Conservation (phyloP, 2,888 invertebrate genomes). For the Ectemnius continuus region DNA sequence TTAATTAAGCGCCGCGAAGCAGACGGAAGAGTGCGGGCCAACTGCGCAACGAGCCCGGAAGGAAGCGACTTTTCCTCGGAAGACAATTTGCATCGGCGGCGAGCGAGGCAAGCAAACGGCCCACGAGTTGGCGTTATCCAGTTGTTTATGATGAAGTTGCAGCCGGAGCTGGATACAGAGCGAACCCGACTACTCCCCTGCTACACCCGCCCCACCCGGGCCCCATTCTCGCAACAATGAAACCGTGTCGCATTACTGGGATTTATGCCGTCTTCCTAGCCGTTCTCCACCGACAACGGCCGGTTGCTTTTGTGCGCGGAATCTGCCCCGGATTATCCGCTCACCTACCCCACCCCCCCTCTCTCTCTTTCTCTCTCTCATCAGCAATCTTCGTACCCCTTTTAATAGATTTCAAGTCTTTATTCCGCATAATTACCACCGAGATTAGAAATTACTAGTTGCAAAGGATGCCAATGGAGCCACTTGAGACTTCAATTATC, state of each 20-base stretch:
- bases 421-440: constrained; percentile 4
- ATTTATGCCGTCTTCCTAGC: constrained; percentile 1
- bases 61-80: constrained; percentile 4
- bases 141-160: no score
- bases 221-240: neutral
- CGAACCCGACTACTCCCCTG: no score
- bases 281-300: neutral
- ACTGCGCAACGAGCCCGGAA: neutral
- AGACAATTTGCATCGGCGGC: constrained; percentile 12
- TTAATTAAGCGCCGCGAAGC: constrained; percentile 35
- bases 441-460: neutral
- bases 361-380: no score
- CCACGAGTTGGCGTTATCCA: no score
- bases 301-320: neutral
- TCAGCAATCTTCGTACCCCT: neutral
- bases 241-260: constrained; percentile 4
- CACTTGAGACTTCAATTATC: no score
- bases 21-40: neutral
- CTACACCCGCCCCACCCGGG: no score
- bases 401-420: neutral
- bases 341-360: neutral
- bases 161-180: no score
- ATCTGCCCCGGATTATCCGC: neutral
- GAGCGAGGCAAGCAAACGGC: neutral
- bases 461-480: no score